Conservation (phyloP, 2,113 vertebrate species). For the Phasianus colchicus region DNA sequence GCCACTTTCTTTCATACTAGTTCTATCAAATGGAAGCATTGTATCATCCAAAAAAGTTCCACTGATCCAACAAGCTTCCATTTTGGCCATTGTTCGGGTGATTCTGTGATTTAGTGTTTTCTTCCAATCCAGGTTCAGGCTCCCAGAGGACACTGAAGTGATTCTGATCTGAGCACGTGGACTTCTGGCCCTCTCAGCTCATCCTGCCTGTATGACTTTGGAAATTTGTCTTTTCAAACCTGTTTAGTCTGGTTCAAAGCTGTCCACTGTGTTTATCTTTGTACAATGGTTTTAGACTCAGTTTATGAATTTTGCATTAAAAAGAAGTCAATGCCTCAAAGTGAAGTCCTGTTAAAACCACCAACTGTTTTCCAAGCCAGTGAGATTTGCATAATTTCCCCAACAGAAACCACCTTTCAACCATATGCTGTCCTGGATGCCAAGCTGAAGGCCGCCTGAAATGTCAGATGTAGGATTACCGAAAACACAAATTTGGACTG, state of each 20-base stretch:
- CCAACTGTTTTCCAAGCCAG: background rate
- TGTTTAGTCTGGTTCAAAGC: background rate
- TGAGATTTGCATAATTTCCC: background rate
- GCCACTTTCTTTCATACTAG: background rate
- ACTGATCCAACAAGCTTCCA: background rate
- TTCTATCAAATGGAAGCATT: background rate
- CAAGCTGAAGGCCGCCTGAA: background rate
- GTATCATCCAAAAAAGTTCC: background rate
- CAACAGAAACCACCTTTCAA: background rate
- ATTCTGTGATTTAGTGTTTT: background rate
- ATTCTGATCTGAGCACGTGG: background rate
- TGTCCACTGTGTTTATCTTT: background rate
- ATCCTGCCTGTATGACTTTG: background rate
- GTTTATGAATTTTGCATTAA: background rate
- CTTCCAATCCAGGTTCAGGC: background rate
- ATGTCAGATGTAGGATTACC: background rate
- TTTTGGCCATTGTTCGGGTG: background rate
- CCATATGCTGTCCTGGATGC: background rate
- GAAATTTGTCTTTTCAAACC: background rate
- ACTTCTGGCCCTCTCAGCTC: background rate
- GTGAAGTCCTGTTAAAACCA: background rate
- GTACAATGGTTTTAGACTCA: background rate
- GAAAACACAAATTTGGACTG: background rate
- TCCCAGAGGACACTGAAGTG: accelerated
- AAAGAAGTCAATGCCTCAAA: background rate